Conservation (phyloP, 2,113 vertebrate species). For the Siniperca knerii region DNA sequence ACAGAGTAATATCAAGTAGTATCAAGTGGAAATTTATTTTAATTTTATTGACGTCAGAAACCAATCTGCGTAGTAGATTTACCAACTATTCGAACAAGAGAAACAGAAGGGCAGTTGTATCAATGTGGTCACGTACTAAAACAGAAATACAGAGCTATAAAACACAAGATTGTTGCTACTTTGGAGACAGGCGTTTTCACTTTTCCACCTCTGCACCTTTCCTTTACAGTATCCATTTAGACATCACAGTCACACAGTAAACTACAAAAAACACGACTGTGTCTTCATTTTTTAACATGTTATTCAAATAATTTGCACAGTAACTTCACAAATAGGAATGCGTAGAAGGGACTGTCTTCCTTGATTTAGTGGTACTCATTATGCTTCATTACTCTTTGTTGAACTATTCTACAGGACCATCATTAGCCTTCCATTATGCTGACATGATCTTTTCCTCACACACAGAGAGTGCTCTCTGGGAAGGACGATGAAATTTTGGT, state of each 20-base stretch:
- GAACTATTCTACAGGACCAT: not conserved
- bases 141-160: not conserved
- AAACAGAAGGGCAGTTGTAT: not conserved
- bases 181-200: not conserved
- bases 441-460: slow-evolving; percentile 56
- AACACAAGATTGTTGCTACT: not conserved
- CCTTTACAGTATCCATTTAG: not conserved
- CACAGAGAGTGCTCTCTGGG: slow-evolving; percentile 89
- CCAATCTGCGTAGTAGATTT: not conserved
- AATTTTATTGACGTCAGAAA: not conserved
- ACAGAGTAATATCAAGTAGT: not conserved
- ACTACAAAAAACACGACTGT: not conserved
- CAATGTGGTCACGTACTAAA: not conserved
- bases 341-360: not conserved
- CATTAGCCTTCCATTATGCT: not conserved
- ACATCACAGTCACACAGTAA: not conserved
- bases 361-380: not conserved
- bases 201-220: not conserved
- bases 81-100: not conserved
- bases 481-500: slow-evolving; percentile 94
- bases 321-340: not conserved
- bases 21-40: not conserved
- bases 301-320: not conserved
- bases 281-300: too few species aligned
- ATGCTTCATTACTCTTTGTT: not conserved